A percentile compares a stretch with the other conserved stretches of the same genome.
Evolutionary conservation across 2,888 invertebrate genomes (phyloP).

Genomic region (Ceraclea dissimilis): DNA sequence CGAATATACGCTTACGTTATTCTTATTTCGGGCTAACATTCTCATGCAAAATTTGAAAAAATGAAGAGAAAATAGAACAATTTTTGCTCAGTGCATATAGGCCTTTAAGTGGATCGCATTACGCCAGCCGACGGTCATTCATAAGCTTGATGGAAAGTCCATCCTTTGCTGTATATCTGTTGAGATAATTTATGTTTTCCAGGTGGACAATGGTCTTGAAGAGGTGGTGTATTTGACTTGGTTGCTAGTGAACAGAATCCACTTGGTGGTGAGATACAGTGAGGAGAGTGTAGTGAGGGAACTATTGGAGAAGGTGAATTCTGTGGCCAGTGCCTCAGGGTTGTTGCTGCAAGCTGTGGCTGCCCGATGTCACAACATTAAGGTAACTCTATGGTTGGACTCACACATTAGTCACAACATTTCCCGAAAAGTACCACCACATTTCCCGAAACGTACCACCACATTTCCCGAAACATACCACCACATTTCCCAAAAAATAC

Average conservation of each 20-base stretch:
- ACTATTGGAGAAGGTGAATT: conserved; percentile 35
- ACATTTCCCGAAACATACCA: too few species aligned
- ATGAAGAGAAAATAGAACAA: background rate
- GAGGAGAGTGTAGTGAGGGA: conserved; percentile 55
- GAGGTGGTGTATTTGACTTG: conserved; percentile 69
- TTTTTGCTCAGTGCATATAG: background rate
- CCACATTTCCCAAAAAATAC: too few species aligned
- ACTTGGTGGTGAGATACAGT: conserved; percentile 56
- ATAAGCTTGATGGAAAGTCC: too few species aligned
- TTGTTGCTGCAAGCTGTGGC: conserved; percentile 64
- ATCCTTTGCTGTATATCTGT: too few species aligned
- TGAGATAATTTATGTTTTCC: too few species aligned
- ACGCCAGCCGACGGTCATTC: too few species aligned
- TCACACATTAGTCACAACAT: background rate
- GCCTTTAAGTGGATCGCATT: background rate
- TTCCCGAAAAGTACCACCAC: too few species aligned
- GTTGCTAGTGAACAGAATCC: conserved; percentile 66
- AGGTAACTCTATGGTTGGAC: background rate
- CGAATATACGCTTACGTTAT: too few species aligned
- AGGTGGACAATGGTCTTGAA: conserved; percentile 59
- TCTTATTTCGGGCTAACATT: too few species aligned
- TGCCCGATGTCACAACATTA: conserved; percentile 48
- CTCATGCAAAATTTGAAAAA: too few species aligned
- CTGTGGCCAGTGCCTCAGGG: conserved; percentile 59
- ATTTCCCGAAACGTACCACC: too few species aligned